Conservation (phyloP, 2,888 invertebrate species). For the Zaprionus bogoriensis region DNA sequence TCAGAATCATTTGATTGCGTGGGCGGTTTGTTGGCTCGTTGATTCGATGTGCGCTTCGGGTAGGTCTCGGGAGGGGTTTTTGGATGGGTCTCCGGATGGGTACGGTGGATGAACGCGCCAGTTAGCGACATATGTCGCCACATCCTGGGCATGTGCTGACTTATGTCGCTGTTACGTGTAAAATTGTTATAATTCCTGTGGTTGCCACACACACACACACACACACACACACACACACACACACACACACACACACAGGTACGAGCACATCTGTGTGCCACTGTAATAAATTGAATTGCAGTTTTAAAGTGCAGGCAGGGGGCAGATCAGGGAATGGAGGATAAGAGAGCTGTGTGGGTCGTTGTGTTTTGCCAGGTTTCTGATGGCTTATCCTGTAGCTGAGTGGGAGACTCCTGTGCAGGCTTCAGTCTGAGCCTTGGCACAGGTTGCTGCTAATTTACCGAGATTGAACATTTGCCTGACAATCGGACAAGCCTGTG, state of each 20-base stretch:
- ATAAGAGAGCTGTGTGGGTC: background rate
- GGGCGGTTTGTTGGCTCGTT: constrained; percentile 71
- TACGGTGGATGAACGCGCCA: constrained; percentile 31
- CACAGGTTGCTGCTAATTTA: constrained; percentile 79
- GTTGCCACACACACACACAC: constrained; percentile 71
- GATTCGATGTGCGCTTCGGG: constrained; percentile 23
- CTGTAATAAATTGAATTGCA: constrained; percentile 62
- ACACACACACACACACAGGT: too few relatives aligned
- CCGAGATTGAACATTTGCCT: constrained; percentile 63
- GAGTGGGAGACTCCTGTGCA: too few relatives aligned
- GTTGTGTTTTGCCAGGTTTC: constrained; percentile 1
- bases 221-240: too few relatives aligned
- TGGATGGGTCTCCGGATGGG: constrained; percentile 11
- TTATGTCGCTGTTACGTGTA: constrained; percentile 81
- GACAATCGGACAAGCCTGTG: constrained; percentile 21
- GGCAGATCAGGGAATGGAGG: background rate
- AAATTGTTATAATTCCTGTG: constrained; percentile 81
- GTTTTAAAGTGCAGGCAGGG: constrained; percentile 41
- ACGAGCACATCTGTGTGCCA: constrained; percentile 10
- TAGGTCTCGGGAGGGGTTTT: constrained; percentile 20
- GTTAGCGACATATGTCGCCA: constrained; percentile 77
- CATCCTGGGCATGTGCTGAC: constrained; percentile 69
- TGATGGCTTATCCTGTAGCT: constrained; percentile 8
- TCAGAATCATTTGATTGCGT: constrained; percentile 81
- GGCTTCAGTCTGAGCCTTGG: constrained; percentile 31